phyloP scores from a whole-genome alignment of 2,888 invertebrate species.

The Chorisops tibialis region DNA sequence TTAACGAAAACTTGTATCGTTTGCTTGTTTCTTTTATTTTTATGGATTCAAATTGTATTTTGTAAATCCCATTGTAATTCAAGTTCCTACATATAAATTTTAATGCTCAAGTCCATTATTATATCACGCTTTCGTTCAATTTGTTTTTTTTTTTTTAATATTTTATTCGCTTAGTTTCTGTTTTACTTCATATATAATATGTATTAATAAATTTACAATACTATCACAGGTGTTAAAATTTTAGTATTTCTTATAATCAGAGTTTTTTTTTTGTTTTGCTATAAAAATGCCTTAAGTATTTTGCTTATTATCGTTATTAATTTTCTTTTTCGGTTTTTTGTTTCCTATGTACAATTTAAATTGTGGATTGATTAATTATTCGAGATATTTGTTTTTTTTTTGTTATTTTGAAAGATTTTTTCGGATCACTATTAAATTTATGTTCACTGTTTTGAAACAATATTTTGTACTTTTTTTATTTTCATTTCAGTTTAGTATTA shows the following conservation, averaged over 20 bases:
- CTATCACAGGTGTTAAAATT: constrained; percentile 42
- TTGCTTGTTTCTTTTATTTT: too few relatives aligned
- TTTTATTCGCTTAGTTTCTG: constrained; percentile 38
- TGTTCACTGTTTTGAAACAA: constrained; percentile 33
- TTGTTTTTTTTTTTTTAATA: constrained; percentile 48
- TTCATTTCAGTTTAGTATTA: constrained; percentile 35
- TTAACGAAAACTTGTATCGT: constrained; percentile 23
- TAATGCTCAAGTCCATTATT: constrained; percentile 37
- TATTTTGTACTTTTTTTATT: constrained; percentile 36
- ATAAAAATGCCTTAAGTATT: constrained; percentile 42
- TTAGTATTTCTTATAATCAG: constrained; percentile 39
- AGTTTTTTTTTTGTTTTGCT: constrained; percentile 41
- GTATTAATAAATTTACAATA: constrained; percentile 42
- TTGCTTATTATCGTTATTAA: constrained; percentile 40
- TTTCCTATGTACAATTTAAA: constrained; percentile 21
- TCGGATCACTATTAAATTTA: constrained; percentile 56
- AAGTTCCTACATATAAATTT: constrained; percentile 43
- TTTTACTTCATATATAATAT: constrained; percentile 23
- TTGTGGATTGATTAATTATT: constrained; percentile 27
- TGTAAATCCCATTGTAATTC: constrained; percentile 22
- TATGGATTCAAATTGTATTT: constrained; percentile 20
- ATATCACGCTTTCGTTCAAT: constrained; percentile 39
- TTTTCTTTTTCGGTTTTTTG: constrained; percentile 33
- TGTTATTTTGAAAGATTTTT: constrained; percentile 66
- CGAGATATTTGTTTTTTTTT: constrained; percentile 25